Percentiles rank a stretch among this genome's conserved stretches.
Evolutionary conservation across 1,140 invertebrate species (phyloP).

Genomic region (Parasteatoda tepidariorum): DNA sequence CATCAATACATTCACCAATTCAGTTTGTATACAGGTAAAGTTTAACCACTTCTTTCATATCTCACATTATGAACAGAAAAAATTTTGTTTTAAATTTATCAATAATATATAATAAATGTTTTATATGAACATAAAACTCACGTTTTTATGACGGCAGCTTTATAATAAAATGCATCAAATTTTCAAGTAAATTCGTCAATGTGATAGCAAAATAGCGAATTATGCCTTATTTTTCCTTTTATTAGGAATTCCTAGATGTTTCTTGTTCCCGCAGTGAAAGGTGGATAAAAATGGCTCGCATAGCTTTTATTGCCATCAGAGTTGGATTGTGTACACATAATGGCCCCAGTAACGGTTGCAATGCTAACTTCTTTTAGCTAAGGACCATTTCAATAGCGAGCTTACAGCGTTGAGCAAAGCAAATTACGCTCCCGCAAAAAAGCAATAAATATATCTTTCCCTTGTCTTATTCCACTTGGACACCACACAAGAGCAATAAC

Average conservation of each 20-base stretch:
- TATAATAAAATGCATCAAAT: no score
- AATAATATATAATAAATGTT: no score
- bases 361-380: not conserved
- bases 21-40: no score
- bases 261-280: not conserved
- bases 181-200: slow-evolving; percentile 14
- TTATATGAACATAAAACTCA: no score
- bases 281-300: not conserved
- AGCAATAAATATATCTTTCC: slow-evolving; percentile 22
- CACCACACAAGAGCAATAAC: not conserved
- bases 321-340: slow-evolving; percentile 3
- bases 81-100: no score
- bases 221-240: not conserved
- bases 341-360: slow-evolving; percentile 15
- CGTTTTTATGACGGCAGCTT: no score
- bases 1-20: no score
- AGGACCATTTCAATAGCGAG: not conserved
- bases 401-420: not conserved
- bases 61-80: no score
- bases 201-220: not conserved
- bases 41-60: no score
- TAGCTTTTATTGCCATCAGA: slow-evolving; percentile 2
- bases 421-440: slow-evolving; percentile 2
- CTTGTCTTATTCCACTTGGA: not conserved
- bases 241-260: not conserved